Evolutionary conservation across 2,888 invertebrate genomes (phyloP), one percentile per base, ranked within the genome.

Genomic region (Petrophora chlorosata): DNA sequence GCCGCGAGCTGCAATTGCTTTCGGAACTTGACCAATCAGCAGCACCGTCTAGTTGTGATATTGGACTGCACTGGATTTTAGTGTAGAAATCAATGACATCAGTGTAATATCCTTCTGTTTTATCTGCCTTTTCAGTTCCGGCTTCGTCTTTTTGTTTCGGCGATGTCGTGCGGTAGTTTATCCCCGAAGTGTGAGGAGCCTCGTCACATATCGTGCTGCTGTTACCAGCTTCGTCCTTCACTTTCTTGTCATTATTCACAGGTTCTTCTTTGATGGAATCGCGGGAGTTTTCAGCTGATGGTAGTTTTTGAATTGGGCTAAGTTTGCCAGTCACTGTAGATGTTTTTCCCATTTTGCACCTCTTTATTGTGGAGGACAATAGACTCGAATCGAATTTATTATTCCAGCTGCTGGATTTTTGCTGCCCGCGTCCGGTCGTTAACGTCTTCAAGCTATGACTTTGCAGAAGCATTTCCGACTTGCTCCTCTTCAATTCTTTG

Each of bases 1-100:
- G 90, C 40, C 86, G 81, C 0, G 88, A 88, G 49, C 91, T 89
- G 38, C 88, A 89, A 26, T 83, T 89, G 56, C 85, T 89, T 60
- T 88, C 90, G 5, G 87, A 92, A 34, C 93, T 92, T 12, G 93
- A 91, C 90, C 94, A 91, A 67, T 95, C 95, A 26, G 93, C 93
- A 0, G 94, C 91, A 2, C 94, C 94, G 70, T 94, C 94, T 52
- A 94, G 79, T 78, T 94, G 94, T 30, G 94, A 93, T 56, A 94
- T 93, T 42, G 91, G 91, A 58, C 91, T 91, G 60, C 91, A 91
- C 43, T 90, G 90, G 59, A 91, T 90, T 65, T 91, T 91, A 0
- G 91, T 91, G 38, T 91, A 91, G 59, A 91, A 91, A 61, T 91
- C 91, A 47, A 91, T 91, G 1, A 91, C 90, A 51, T 90, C 90